Percentiles rank a stretch among this genome's conserved stretches.
Conservation (phyloP, 64 coral and sea anemone species). For the Actinia equina region DNA sequence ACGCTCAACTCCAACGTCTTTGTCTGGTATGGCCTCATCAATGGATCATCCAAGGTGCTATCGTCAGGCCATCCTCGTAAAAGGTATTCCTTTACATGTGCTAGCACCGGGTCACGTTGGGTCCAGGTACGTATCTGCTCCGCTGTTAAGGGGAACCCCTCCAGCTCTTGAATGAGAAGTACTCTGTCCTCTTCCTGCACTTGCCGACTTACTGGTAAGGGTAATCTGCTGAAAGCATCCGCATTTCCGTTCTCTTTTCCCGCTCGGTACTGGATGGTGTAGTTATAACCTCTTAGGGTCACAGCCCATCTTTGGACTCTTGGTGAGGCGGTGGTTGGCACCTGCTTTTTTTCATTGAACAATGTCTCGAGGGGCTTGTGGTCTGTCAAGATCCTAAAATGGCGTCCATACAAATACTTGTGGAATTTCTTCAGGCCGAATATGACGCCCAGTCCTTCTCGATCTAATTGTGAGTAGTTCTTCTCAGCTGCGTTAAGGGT, state of each 20-base stretch:
- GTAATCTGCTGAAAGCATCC: conserved; percentile 24
- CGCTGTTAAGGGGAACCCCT: conserved; percentile 38
- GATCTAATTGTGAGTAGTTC: no score
- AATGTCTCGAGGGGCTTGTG: background rate
- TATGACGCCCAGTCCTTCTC: no score
- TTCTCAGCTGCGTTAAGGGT: conserved; percentile 9
- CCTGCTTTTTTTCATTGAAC: conserved; percentile 48
- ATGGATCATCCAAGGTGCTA: background rate
- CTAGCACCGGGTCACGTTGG: conserved; percentile 29
- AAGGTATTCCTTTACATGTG: background rate
- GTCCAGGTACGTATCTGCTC: conserved; percentile 43
- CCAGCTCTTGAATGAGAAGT: background rate
- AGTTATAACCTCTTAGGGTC: background rate
- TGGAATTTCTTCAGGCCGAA: no score
- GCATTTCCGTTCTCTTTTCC: background rate
- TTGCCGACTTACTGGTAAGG: background rate
- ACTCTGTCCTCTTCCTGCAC: no score
- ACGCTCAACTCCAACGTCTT: conserved; percentile 43
- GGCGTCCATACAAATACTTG: no score
- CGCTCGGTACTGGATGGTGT: conserved; percentile 19
- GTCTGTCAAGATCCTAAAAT: no score
- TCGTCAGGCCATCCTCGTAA: conserved; percentile 32
- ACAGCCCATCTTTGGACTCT: conserved; percentile 34
- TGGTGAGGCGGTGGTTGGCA: conserved; percentile 40
- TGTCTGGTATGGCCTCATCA: conserved; percentile 23